Evolutionary conservation across 2,888 invertebrate species (phyloP), one percentile per base, ranked within the genome.

Genomic region (Pollenia amentaria): DNA sequence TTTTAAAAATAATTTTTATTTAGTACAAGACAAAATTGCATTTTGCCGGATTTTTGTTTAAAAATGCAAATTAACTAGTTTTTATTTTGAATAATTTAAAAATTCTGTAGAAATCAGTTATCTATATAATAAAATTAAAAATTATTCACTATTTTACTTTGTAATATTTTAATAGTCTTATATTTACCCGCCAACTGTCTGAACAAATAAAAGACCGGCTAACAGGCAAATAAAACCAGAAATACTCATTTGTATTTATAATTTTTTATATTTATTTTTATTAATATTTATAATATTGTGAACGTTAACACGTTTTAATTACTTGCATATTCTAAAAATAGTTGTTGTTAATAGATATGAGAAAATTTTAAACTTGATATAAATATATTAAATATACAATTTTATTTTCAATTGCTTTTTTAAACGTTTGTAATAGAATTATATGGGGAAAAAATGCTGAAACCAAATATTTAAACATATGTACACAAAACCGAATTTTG

Each of bases 221-320:
- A 76, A 76, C 55, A 60, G 46, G 44, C 60, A 73, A 69, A 21
- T 42, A 9, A 14, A 67, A 78, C 60, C 44, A 67, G 60, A 73
- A 84, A 69, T 69, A 57, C 29, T 69, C 14, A 69, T 29, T 46
- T 65, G 14, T 14, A 51, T 69, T 29, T 40, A 40, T 38, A 69
- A 69, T 53, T n/a, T 62, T 10, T 29, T 65, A 46, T 55, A 12
- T 67, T 11, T 14, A 7, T 42, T 12, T 40, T 21, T 29, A 48
- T n/a, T 55, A 29, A 12, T 55, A 40, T 65, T 29, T 40, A 44
- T 48, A 42, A 42, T 40, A 18, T 44, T 73, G 42, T 75, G n/a
- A 75, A 29, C 48, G 60, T 21, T n/a, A 48, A 18, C 46, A 57
- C 18, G 40, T 67, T 81, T 67, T 70, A 44, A 64, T 51, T 48